phyloP scores from a whole-genome alignment of 2,113 vertebrate species.

The Lethenteron camtschaticum region DNA sequence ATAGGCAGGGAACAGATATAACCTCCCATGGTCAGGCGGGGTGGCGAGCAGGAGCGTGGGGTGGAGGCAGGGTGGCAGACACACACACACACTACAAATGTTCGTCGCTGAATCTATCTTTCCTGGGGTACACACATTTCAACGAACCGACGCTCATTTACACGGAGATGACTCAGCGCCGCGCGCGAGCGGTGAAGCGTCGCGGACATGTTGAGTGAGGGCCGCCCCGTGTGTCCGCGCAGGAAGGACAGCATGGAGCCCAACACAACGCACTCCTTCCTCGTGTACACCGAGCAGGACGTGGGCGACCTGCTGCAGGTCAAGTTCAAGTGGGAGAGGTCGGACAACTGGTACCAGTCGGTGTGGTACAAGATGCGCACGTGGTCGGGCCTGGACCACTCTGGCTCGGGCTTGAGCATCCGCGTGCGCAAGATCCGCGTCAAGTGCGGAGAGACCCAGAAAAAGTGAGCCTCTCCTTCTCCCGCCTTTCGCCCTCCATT shows the following conservation, averaged over 20 bases:
- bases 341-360: slow-evolving; percentile 28
- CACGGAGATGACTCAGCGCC: too few relatives aligned
- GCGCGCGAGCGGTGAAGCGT: too few relatives aligned
- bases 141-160: too few relatives aligned
- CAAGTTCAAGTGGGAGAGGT: slow-evolving; percentile 45
- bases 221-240: neutral
- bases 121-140: too few relatives aligned
- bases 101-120: too few relatives aligned
- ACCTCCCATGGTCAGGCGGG: too few relatives aligned
- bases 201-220: too few relatives aligned
- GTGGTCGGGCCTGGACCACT: neutral
- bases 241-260: neutral
- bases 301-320: slow-evolving; percentile 54
- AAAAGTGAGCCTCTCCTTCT: slow-evolving; percentile 29
- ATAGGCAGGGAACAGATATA: too few relatives aligned
- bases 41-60: too few relatives aligned
- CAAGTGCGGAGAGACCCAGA: slow-evolving; percentile 67
- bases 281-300: slow-evolving; percentile 51
- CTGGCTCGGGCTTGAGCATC: neutral
- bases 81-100: too few relatives aligned
- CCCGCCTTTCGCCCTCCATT: too few relatives aligned
- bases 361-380: neutral
- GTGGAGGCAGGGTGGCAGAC: too few relatives aligned
- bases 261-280: slow-evolving; percentile 54
- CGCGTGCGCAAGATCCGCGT: slow-evolving; percentile 33